Percentiles rank a stretch among this genome's conserved stretches.
These are phyloP conservation scores for Allygus modestus DNA, from an alignment of 2,888 invertebrate genomes.

Conservation along the genomic window DNA sequence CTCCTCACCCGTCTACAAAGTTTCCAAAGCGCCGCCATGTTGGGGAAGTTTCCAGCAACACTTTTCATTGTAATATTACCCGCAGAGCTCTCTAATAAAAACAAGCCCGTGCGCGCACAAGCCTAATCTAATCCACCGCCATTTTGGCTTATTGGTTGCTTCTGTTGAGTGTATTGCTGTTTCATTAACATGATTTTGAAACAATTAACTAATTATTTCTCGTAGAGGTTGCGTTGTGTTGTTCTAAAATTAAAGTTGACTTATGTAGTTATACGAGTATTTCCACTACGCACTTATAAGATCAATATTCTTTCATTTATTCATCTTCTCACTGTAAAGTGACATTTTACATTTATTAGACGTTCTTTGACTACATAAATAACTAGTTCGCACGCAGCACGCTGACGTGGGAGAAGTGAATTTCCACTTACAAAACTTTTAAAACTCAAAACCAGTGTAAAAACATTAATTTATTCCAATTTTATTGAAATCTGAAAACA, in stretches of 20 bases:
- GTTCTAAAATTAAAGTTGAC: background rate
- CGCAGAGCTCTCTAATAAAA: constrained; percentile 58
- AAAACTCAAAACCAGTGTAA: too few species aligned
- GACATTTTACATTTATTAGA: too few species aligned
- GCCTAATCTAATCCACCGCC: constrained; percentile 47
- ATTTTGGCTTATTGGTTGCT: constrained; percentile 34
- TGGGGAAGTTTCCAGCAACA: constrained; percentile 48
- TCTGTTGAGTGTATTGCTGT: constrained; percentile 42
- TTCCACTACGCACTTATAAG: too few species aligned
- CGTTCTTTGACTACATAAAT: too few species aligned
- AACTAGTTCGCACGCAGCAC: too few species aligned
- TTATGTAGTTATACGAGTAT: background rate
- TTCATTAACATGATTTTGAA: background rate
- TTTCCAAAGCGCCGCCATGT: constrained; percentile 52
- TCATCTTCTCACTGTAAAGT: too few species aligned
- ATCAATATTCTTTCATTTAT: too few species aligned
- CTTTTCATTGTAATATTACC: constrained; percentile 60
- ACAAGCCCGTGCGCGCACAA: constrained; percentile 42
- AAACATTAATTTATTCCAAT: too few species aligned
- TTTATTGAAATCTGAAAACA: too few species aligned
- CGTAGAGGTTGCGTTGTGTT: background rate
- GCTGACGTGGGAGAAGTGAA: too few species aligned
- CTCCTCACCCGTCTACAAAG: constrained; percentile 59
- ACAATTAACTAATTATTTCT: constrained; percentile 8
- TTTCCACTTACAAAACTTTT: too few species aligned